Evolutionary conservation across 2,888 invertebrate genomes (phyloP).

Genomic region (Hedya salicella): DNA sequence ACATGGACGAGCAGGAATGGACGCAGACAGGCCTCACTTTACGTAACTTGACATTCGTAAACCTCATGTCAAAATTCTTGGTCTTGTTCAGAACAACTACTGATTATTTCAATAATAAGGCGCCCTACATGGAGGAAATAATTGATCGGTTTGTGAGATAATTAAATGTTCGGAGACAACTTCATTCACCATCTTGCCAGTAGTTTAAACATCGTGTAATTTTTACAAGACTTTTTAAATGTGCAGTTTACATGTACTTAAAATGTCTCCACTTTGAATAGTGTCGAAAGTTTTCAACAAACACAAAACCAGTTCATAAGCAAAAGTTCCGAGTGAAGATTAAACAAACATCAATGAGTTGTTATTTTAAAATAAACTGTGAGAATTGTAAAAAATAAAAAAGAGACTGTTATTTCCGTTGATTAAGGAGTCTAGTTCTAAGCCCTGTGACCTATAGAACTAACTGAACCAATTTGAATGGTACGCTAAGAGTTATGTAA

Average conservation of each 20-base stretch:
- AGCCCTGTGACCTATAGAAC: slow-evolving; percentile 27
- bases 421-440: background rate
- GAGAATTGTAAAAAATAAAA: background rate
- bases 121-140: slow-evolving; percentile 20
- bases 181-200: slow-evolving; percentile 36
- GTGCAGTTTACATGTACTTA: slow-evolving; percentile 24
- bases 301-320: slow-evolving; percentile 24
- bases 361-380: background rate
- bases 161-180: slow-evolving; percentile 37
- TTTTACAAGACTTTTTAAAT: slow-evolving; percentile 33
- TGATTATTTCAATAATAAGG: slow-evolving; percentile 39
- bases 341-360: background rate
- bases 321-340: slow-evolving; percentile 17
- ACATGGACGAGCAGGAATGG: slow-evolving; percentile 12
- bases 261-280: slow-evolving; percentile 10
- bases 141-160: slow-evolving; percentile 28
- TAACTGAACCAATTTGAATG: slow-evolving; percentile 26
- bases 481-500: slow-evolving; percentile 25
- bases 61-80: slow-evolving; percentile 27
- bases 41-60: slow-evolving; percentile 33
- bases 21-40: slow-evolving; percentile 6
- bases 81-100: slow-evolving; percentile 29
- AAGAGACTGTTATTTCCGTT: background rate
- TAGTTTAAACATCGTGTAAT: slow-evolving; percentile 18
- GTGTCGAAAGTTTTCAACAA: slow-evolving; percentile 28